Evolutionary conservation across 2,888 invertebrate species (phyloP).

Genomic region (Drosophila planitibia): DNA sequence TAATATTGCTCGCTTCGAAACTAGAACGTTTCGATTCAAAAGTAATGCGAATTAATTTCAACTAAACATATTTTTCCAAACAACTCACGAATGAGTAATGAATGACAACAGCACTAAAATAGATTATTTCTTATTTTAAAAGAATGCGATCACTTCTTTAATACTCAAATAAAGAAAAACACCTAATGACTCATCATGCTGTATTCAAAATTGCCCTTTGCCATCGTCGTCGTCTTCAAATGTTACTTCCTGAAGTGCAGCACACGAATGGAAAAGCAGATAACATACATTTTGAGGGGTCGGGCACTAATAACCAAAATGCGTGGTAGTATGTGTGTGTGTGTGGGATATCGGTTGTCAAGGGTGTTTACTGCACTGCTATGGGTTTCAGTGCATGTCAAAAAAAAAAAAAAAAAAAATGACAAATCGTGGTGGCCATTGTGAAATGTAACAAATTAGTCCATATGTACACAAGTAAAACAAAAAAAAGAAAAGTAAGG

Average conservation of each 20-base stretch:
- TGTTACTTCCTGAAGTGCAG: slow-evolving; percentile 11
- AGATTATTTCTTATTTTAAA: neutral
- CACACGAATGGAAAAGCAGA: slow-evolving; percentile 6
- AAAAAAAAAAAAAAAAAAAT: slow-evolving; percentile 12
- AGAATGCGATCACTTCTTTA: neutral
- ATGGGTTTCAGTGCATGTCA: slow-evolving; percentile 42
- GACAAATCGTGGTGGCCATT: slow-evolving; percentile 42
- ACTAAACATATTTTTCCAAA: neutral
- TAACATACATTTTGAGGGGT: slow-evolving; percentile 28
- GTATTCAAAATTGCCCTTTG: neutral
- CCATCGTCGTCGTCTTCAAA: slow-evolving; percentile 4
- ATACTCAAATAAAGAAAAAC: neutral
- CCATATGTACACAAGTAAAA: slow-evolving; percentile 1
- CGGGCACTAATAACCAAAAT: slow-evolving; percentile 29
- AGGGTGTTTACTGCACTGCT: slow-evolving; percentile 68
- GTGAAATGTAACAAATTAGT: slow-evolving; percentile 25
- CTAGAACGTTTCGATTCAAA: slow-evolving; percentile 6
- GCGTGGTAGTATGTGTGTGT: slow-evolving; percentile 5
- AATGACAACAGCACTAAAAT: neutral
- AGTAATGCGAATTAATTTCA: neutral
- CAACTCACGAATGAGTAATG: neutral
- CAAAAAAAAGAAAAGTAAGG: neutral
- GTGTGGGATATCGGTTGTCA: slow-evolving; percentile 71
- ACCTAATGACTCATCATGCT: slow-evolving; percentile 2
- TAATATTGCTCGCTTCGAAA: slow-evolving; percentile 1